Evolutionary conservation across 2,888 invertebrate species (phyloP).

Genomic region (Pristionchus fissidentatus): DNA sequence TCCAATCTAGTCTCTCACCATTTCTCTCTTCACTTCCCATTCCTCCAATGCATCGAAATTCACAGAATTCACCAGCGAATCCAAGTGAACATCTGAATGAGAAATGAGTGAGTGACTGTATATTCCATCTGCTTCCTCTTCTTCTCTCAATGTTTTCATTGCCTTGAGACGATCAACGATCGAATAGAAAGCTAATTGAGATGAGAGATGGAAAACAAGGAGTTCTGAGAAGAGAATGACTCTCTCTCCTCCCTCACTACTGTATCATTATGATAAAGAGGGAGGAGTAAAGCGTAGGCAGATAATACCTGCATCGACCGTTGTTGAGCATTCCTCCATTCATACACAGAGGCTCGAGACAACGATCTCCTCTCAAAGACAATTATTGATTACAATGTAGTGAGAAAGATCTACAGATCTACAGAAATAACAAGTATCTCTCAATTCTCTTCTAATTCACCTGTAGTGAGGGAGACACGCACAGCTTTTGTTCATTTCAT

Average conservation of each 20-base stretch:
- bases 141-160: not conserved
- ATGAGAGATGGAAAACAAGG: not conserved
- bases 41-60: not conserved
- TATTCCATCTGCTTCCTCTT: too few relatives aligned
- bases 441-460: not conserved
- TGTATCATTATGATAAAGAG: too few relatives aligned
- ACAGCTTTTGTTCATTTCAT: constrained; percentile 16
- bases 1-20: too few relatives aligned
- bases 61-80: constrained; percentile 24
- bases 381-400: not conserved
- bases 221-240: not conserved
- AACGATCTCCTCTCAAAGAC: constrained; percentile 16
- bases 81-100: not conserved
- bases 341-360: not conserved
- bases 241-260: not conserved
- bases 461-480: not conserved
- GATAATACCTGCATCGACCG: constrained; percentile 1
- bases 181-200: not conserved
- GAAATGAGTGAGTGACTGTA: not conserved
- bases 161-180: not conserved
- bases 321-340: not conserved
- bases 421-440: not conserved
- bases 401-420: not conserved
- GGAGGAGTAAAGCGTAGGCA: too few relatives aligned
- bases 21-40: not conserved